These are phyloP conservation scores for Columba livia DNA, from an alignment of 2,113 vertebrate genomes.

Conservation along the genomic window DNA sequence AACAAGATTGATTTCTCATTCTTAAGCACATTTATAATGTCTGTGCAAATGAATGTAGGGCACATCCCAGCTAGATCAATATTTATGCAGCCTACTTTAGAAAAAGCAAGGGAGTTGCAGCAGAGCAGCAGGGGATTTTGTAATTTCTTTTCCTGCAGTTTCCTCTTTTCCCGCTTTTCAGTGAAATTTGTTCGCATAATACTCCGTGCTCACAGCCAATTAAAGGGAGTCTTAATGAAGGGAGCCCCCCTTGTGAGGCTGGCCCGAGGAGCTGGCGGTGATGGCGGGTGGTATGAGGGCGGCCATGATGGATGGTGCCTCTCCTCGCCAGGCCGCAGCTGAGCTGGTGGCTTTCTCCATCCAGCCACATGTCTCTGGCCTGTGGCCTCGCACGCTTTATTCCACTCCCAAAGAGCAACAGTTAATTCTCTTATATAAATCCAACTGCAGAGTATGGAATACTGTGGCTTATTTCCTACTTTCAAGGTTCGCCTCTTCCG, in stretches of 20 bases:
- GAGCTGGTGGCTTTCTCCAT: neutral
- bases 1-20: constrained; percentile 58
- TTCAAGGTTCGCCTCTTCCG: neutral
- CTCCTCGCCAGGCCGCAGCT: fast-evolving
- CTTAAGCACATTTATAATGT: constrained; percentile 48
- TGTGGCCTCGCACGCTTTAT: neutral
- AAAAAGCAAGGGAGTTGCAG: constrained; percentile 35
- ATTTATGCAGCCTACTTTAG: constrained; percentile 54
- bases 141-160: constrained; percentile 11
- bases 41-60: constrained; percentile 51
- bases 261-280: fast-evolving
- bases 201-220: neutral
- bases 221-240: neutral
- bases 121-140: constrained; percentile 6
- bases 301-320: fast-evolving
- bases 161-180: constrained; percentile 1
- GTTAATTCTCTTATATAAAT: constrained; percentile 30
- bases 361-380: neutral
- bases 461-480: neutral
- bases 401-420: neutral
- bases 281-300: neutral
- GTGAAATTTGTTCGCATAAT: neutral
- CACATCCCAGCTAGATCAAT: constrained; percentile 5
- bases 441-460: neutral
- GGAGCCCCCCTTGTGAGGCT: fast-evolving